Evolutionary conservation across 2,888 invertebrate species (phyloP).

Genomic region (Orchestes rusci): DNA sequence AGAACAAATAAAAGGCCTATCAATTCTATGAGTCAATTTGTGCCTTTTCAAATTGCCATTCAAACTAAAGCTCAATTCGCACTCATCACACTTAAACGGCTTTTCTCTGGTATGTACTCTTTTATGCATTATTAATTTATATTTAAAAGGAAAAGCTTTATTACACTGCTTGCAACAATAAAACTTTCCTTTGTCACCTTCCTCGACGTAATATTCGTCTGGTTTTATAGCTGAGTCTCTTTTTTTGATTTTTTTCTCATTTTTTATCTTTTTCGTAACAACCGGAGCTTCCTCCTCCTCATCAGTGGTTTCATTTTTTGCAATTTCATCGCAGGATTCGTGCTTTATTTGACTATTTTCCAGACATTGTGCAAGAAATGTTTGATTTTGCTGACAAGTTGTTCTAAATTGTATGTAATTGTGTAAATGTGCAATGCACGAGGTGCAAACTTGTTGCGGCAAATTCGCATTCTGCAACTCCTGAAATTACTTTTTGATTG

Average conservation of each 20-base stretch:
- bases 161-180: slow-evolving; percentile 13
- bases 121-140: slow-evolving; percentile 13
- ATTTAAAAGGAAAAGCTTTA: slow-evolving; percentile 15
- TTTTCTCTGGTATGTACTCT: slow-evolving; percentile 20
- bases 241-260: too few relatives aligned
- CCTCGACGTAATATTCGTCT: too few relatives aligned
- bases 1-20: slow-evolving; percentile 24
- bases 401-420: slow-evolving; percentile 16
- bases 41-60: slow-evolving; percentile 29
- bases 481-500: slow-evolving; percentile 7
- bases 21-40: slow-evolving; percentile 28
- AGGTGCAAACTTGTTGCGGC: slow-evolving; percentile 21
- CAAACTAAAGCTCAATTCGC: slow-evolving; percentile 26
- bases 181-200: slow-evolving; percentile 7
- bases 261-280: too few relatives aligned
- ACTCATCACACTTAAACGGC: slow-evolving; percentile 22
- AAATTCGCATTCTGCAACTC: slow-evolving; percentile 8
- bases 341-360: too few relatives aligned
- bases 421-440: slow-evolving; percentile 15
- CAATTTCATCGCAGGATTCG: too few relatives aligned
- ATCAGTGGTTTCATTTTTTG: too few relatives aligned
- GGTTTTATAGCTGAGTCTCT: too few relatives aligned
- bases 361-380: too few relatives aligned
- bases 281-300: too few relatives aligned
- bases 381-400: slow-evolving; percentile 17